Evolutionary conservation across 2,888 invertebrate species (phyloP).

Genomic region (Euzophera pinguis): DNA sequence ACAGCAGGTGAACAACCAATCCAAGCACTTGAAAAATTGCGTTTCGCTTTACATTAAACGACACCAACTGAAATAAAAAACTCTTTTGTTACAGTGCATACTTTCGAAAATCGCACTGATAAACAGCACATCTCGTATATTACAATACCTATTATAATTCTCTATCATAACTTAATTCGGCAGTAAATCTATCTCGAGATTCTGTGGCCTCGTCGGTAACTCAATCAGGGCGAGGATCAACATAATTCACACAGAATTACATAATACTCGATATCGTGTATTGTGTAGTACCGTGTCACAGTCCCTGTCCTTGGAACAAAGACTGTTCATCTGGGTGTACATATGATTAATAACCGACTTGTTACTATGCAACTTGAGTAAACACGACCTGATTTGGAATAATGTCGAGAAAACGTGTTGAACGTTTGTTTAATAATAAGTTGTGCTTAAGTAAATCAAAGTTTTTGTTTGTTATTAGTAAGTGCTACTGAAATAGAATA

Average conservation of each 20-base stretch:
- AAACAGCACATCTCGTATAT: neutral
- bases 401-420: neutral
- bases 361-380: neutral
- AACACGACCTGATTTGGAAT: neutral
- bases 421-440: no score
- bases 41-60: no score
- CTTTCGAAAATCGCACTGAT: no score
- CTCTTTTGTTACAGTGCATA: no score
- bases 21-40: no score
- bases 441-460: no score
- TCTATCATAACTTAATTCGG: neutral
- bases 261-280: constrained; percentile 6
- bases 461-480: no score
- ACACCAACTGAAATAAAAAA: no score
- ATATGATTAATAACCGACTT: constrained; percentile 7
- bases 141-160: neutral
- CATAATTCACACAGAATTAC: constrained; percentile 10
- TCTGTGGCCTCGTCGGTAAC: constrained; percentile 10
- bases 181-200: constrained; percentile 5
- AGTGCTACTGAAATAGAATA: no score
- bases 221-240: constrained; percentile 13
- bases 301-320: neutral
- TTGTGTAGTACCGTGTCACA: constrained; percentile 1
- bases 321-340: neutral
- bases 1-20: no score